Percentiles rank a stretch among this genome's conserved stretches.
These are phyloP conservation scores for Cyprinodon tularosa DNA, from an alignment of 2,113 vertebrate species.

Conservation along the genomic window DNA sequence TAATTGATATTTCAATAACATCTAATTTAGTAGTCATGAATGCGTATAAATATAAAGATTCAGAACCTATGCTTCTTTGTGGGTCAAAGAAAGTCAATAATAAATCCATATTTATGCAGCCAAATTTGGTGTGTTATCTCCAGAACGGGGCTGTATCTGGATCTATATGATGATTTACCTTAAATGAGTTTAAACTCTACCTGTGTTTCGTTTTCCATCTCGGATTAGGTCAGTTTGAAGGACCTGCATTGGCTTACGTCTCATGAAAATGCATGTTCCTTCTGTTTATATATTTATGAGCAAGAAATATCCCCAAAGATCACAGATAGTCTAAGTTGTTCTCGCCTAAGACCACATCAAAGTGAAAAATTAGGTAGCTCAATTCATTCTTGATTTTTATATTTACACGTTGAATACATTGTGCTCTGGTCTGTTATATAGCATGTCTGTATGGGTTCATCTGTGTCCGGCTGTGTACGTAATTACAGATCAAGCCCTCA, in stretches of 20 bases:
- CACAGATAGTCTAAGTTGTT: constrained; percentile 18
- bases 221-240: constrained; percentile 24
- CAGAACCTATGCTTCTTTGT: neutral
- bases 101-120: neutral
- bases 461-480: neutral
- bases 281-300: constrained; percentile 72
- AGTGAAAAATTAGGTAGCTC: too few species aligned
- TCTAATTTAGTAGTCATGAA: neutral
- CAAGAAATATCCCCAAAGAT: constrained; percentile 31
- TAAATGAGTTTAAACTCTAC: constrained; percentile 28
- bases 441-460: neutral
- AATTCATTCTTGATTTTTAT: neutral
- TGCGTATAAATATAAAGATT: neutral
- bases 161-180: constrained; percentile 3
- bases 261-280: constrained; percentile 61
- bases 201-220: constrained; percentile 4
- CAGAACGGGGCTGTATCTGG: too few species aligned
- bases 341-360: constrained; percentile 29
- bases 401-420: neutral
- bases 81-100: neutral
- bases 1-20: neutral
- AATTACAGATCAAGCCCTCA: too few species aligned
- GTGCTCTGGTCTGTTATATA: neutral
- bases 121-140: too few species aligned
- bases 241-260: constrained; percentile 36